Evolutionary conservation across 2,888 invertebrate species (phyloP), one percentile per base, ranked within the genome.

Genomic region (Linyphia triangularis): DNA sequence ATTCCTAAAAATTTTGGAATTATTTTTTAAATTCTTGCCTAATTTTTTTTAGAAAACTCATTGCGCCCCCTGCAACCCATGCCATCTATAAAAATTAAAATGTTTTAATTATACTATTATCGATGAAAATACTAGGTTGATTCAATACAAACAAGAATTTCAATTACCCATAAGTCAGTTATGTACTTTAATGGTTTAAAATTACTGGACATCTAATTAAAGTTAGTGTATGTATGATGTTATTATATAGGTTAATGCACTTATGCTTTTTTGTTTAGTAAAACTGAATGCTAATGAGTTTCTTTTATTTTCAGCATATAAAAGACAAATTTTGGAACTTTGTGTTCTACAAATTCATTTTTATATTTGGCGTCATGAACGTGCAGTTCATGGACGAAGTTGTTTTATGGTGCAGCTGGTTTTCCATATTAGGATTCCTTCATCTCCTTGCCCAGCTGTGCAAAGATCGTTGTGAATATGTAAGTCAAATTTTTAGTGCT

Each of bases 321-420:
- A 96, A 96, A 92, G 97, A 97, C 94, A 96, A 97, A 93, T 96
- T 97, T 93, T 97, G 97, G 96, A 97, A 97, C 94, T 97, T 96
- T 92, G 95, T 97, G 61, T 97, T 97, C 93, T 97, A 97, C 94
- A 97, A 98, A 94, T 97, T 97, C 93, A 97, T 97, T 92, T 97
- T 97, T 93, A 96, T 98, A 90, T 97, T 97, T 93, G 97, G 97
- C 77, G 96, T 98, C 88, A 95, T 97, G 92, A 97, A 97, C 93
- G 97, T 97, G 40, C 97, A 97, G 93, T 96, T 96, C 92, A 95
- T 97, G 94, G 96, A 97, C 92, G 97, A 97, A 92, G 95, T 96
- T 67, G 94, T 97, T 77, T 93, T 97, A 72, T 97, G 97, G 97
- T 96, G 96, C 92, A 95, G 96, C 77, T 97, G 97, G 97, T 97